phyloP scores from a whole-genome alignment of 92 coral and sea anemone species.

The Muricea muricata region DNA sequence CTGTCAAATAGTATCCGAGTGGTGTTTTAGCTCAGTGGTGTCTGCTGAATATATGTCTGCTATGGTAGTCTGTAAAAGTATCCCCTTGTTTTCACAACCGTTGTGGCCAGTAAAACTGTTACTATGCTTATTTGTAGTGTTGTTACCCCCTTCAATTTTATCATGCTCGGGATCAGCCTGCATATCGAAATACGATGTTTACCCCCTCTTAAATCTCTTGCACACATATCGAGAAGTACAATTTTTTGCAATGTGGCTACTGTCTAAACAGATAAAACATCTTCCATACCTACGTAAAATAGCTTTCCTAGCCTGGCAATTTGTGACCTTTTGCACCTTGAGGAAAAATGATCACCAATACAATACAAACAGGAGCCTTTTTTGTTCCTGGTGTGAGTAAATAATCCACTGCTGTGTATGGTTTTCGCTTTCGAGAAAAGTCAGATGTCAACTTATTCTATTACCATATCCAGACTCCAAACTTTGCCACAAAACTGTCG shows the following conservation, averaged over 20 bases:
- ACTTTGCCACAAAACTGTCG: not conserved
- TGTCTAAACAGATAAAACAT: constrained; percentile 35
- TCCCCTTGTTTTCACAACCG: no score
- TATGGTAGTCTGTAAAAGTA: no score
- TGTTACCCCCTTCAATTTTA: no score
- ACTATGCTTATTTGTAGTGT: no score
- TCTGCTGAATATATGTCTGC: no score
- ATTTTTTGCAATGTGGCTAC: constrained; percentile 16
- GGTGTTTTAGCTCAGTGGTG: no score
- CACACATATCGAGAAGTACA: not conserved
- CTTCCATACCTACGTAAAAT: constrained; percentile 32
- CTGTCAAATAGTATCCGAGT: not conserved
- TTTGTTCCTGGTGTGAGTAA: not conserved
- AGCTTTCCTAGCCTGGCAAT: constrained; percentile 41
- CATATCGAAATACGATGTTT: no score
- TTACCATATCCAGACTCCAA: not conserved
- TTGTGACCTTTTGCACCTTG: constrained; percentile 32
- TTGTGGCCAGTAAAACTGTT: no score
- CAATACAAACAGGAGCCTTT: not conserved
- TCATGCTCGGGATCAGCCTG: no score
- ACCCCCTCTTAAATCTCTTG: no score
- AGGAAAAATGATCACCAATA: not conserved
- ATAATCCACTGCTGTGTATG: not conserved
- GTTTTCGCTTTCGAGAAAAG: not conserved
- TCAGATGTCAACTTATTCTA: not conserved